phyloP scores from a whole-genome alignment of 2,888 invertebrate genomes.

The Tetropium fuscum region DNA sequence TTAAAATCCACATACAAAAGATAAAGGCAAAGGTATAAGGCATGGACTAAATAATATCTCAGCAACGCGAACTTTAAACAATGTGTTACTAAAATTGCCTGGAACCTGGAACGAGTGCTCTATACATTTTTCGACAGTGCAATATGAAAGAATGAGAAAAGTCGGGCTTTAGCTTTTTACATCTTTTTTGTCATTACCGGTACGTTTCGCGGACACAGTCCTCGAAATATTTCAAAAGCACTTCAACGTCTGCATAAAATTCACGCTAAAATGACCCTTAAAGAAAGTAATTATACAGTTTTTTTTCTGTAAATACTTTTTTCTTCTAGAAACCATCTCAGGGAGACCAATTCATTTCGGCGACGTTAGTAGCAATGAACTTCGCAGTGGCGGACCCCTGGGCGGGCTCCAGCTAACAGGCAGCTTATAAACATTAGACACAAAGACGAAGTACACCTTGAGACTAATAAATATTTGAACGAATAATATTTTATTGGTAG shows the following conservation, averaged over 20 bases:
- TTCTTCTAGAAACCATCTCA: conserved; percentile 32
- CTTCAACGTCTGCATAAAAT: conserved; percentile 54
- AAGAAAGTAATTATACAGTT: conserved; percentile 43
- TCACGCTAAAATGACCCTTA: conserved; percentile 52
- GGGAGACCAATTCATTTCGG: conserved; percentile 44
- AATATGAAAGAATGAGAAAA: conserved; percentile 39
- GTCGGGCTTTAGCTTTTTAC: conserved; percentile 46
- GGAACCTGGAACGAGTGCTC: conserved; percentile 3
- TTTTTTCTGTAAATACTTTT: conserved; percentile 39
- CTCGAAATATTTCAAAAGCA: conserved; percentile 61
- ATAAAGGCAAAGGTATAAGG: too few species aligned
- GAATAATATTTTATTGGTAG: too few species aligned
- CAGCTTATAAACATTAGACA: too few species aligned
- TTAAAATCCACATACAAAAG: too few species aligned
- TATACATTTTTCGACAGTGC: not conserved
- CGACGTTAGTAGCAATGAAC: conserved; percentile 4
- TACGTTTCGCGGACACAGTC: conserved; percentile 50
- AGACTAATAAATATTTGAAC: too few species aligned
- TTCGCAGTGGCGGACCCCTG: not conserved
- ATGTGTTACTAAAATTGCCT: conserved; percentile 23
- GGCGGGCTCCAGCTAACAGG: too few species aligned
- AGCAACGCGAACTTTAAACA: conserved; percentile 17
- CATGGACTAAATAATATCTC: too few species aligned
- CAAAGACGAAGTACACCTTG: too few species aligned
- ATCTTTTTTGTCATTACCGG: conserved; percentile 57